Percentiles rank a stretch among this genome's conserved stretches.
These are phyloP conservation scores for Mizuhopecten yessoensis DNA, from an alignment of 1,140 invertebrate species.

Conservation along the genomic window DNA sequence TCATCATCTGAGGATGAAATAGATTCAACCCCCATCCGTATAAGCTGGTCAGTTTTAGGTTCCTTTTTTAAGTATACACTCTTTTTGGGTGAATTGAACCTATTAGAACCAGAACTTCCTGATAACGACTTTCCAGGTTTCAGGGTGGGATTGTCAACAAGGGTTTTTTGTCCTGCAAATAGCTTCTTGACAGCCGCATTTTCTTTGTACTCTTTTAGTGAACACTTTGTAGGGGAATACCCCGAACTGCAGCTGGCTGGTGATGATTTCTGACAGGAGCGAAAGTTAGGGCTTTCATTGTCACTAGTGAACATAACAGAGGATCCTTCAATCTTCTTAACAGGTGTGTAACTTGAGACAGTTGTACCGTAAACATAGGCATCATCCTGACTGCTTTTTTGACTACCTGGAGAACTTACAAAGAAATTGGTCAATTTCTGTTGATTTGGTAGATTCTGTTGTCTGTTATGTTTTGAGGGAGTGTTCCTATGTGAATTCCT, in stretches of 20 bases:
- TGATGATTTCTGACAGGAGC: not conserved
- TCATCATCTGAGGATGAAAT: conserved; percentile 58
- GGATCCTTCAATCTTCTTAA: conserved; percentile 55
- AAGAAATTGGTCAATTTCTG: not conserved
- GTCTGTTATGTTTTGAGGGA: not conserved
- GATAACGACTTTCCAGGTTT: not conserved
- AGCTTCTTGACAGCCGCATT: conserved; percentile 59
- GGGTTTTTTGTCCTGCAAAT: conserved; percentile 61
- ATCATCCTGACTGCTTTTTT: not conserved
- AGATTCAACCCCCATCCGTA: conserved; percentile 13
- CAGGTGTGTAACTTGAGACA: conserved; percentile 56
- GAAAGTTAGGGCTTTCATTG: conserved; percentile 42
- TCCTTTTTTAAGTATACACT: not conserved
- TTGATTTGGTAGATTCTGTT: not conserved
- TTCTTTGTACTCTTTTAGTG: not conserved
- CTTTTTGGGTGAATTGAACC: not conserved
- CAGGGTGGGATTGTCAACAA: not conserved
- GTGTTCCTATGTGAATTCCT: not conserved
- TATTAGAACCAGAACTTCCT: not conserved
- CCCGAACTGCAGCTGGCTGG: not conserved
- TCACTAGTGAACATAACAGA: conserved; percentile 53
- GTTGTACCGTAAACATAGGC: not conserved
- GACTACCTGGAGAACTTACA: not conserved
- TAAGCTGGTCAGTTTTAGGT: not conserved
- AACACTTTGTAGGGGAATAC: not conserved